Conservation (phyloP, 2,797 vertebrate genomes). For the Leuciscus waleckii region DNA sequence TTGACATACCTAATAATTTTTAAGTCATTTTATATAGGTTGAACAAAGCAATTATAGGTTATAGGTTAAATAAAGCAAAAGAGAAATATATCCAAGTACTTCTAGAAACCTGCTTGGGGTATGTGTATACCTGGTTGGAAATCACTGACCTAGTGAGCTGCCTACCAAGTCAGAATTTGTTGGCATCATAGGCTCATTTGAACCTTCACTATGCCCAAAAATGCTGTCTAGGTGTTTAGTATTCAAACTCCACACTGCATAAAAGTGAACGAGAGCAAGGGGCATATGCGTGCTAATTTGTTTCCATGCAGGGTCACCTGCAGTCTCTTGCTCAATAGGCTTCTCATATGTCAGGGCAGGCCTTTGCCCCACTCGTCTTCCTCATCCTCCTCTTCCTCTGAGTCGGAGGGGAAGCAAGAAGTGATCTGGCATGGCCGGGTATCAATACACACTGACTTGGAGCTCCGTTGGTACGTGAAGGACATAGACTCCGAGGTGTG, state of each 20-base stretch:
- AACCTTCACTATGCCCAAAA: not conserved
- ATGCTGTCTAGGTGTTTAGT: not conserved
- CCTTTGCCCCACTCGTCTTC: conserved; percentile 74
- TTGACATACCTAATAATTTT: not conserved
- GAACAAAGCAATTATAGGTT: not conserved
- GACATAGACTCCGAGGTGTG: conserved; percentile 95
- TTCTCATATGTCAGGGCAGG: conserved; percentile 79
- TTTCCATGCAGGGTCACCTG: conserved; percentile 89
- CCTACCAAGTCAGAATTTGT: not conserved
- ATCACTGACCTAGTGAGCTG: not conserved
- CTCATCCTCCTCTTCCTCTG: conserved; percentile 78
- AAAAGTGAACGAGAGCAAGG: not conserved
- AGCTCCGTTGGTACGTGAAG: conserved; percentile 95
- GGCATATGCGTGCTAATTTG: conserved; percentile 26
- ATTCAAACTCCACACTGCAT: conserved; percentile 14
- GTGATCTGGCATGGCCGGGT: conserved; percentile 86
- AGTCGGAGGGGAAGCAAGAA: conserved; percentile 82
- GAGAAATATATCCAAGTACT: not conserved
- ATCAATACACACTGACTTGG: conserved; percentile 92
- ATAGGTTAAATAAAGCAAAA: not conserved
- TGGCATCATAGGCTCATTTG: not conserved
- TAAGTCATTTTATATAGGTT: not conserved
- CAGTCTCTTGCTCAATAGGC: conserved; percentile 78
- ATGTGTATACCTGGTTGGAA: not conserved
- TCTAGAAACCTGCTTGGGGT: not conserved